Evolutionary conservation across 2,797 vertebrate species (phyloP).

Genomic region (Tragelaphus oryx): DNA sequence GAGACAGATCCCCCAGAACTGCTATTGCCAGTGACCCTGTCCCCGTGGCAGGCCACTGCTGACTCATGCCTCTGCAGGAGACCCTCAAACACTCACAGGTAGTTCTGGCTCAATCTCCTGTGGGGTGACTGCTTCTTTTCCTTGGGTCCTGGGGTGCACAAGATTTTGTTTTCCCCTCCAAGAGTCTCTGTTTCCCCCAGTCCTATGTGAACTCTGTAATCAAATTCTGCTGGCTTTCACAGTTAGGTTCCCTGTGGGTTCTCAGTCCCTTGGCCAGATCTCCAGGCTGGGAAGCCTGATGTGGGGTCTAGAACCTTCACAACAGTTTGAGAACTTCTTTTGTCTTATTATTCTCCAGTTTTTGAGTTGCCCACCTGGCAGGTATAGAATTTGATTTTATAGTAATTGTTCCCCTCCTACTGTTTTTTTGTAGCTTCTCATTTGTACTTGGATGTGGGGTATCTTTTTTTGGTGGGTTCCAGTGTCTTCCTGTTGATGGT

Average conservation of each 20-base stretch:
- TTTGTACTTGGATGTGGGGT: background rate
- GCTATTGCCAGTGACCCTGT: background rate
- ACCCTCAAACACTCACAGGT: background rate
- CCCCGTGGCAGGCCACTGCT: background rate
- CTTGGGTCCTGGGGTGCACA: background rate
- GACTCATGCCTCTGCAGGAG: background rate
- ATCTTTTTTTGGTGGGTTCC: background rate
- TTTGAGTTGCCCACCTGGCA: background rate
- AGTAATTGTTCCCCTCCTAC: background rate
- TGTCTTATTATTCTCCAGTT: background rate
- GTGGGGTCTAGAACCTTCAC: background rate
- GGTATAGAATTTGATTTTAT: background rate
- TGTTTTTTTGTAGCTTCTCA: background rate
- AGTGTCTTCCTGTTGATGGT: background rate
- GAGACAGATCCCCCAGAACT: background rate
- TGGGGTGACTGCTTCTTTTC: background rate
- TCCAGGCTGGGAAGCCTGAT: background rate
- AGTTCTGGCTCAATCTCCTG: background rate
- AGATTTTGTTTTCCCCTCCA: background rate
- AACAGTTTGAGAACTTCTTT: background rate
- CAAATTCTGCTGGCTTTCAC: background rate
- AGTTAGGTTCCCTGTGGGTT: background rate
- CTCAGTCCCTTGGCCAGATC: background rate
- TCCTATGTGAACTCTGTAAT: background rate
- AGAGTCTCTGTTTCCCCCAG: background rate